Evolutionary conservation across 2,113 vertebrate genomes (phyloP), one percentile per base, ranked within the genome.

Genomic region (Phocoena phocoena): DNA sequence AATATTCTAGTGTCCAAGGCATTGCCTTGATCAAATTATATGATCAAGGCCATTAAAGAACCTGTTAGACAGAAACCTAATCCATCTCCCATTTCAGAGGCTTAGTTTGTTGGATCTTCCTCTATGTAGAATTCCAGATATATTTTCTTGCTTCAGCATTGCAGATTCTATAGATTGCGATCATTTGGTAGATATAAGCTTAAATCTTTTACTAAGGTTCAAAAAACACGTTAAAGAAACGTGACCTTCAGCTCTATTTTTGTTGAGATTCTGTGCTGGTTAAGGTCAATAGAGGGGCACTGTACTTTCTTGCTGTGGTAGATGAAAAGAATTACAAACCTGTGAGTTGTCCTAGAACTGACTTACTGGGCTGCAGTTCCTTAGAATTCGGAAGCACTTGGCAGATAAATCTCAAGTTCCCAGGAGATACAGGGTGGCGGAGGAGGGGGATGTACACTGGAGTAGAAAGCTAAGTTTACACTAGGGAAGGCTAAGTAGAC

Each of bases 201-300:
- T 85, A 70, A 84, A 31, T 90, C 33, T 83, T 89, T 90, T 91
- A 47, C 65, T 88, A 62, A 70, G 36, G 23, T 90, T 88, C 14
- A 71, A 47, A 65, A 55, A 33, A 55, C 8, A 31, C 55, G 65
- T 84, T 81, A 91, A 93, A 93, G 92, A 90, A 93, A 74, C 13
- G 94, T 65, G 47, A 63, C 12, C 58, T 67, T 90, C 85, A 47
- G 47, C 67, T 90, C 80, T 96, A 1, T 90, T 96, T 94, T 92
- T 79, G 74, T 82, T 65, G 77, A 60, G 71, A 90, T 68, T 88
- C 63, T 74, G 17, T 74, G 65, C 25, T 50, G 14, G 71, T 36
- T 62, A 60, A 80, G 50, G 31, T 84, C 77, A 70, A 63, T 76
- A 63, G 47, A 36, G 88, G 76, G 50, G 33, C 50, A n/a, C 50